phyloP scores from a whole-genome alignment of 2,113 vertebrate genomes.

The Boulengeromyrus knoepffleri region DNA sequence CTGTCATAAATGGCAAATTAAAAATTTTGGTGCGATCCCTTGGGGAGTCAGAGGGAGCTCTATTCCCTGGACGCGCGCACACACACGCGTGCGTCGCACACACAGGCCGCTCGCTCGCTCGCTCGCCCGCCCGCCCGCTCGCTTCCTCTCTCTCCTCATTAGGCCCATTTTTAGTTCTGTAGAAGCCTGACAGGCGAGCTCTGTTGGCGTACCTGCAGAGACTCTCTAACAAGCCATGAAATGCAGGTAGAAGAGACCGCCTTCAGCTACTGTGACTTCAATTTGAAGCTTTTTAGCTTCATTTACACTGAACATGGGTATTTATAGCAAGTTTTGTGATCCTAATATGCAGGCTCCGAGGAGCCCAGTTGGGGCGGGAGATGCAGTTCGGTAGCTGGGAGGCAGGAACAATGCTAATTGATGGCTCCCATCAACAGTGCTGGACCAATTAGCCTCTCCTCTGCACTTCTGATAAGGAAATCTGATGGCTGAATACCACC shows the following conservation, averaged over 20 bases:
- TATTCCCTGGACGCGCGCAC: conserved; percentile 43
- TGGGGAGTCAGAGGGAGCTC: conserved; percentile 60
- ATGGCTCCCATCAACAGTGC: conserved; percentile 59
- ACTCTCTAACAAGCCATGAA: conserved; percentile 76
- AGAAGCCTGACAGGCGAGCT: conserved; percentile 66
- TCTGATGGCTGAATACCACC: conserved; percentile 54
- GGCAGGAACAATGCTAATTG: conserved; percentile 59
- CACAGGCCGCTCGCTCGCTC: conserved; percentile 31
- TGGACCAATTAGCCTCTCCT: conserved; percentile 62
- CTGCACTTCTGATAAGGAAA: conserved; percentile 62
- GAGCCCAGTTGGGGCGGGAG: conserved; percentile 44
- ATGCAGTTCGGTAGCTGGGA: conserved; percentile 44
- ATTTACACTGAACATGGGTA: conserved; percentile 69
- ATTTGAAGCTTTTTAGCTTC: conserved; percentile 62
- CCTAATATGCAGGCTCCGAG: conserved; percentile 61
- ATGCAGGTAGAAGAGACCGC: conserved; percentile 68
- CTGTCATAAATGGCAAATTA: conserved; percentile 89
- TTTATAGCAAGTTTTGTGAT: conserved; percentile 72
- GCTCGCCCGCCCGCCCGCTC: neutral
- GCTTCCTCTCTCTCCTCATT: conserved; percentile 65
- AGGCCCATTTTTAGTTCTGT: conserved; percentile 73
- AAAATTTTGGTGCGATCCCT: conserved; percentile 75
- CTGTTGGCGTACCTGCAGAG: conserved; percentile 64
- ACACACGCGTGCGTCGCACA: neutral
- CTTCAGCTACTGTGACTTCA: conserved; percentile 60